phyloP scores from a whole-genome alignment of 2,888 invertebrate genomes.

The Pseudolycoriella hygida region DNA sequence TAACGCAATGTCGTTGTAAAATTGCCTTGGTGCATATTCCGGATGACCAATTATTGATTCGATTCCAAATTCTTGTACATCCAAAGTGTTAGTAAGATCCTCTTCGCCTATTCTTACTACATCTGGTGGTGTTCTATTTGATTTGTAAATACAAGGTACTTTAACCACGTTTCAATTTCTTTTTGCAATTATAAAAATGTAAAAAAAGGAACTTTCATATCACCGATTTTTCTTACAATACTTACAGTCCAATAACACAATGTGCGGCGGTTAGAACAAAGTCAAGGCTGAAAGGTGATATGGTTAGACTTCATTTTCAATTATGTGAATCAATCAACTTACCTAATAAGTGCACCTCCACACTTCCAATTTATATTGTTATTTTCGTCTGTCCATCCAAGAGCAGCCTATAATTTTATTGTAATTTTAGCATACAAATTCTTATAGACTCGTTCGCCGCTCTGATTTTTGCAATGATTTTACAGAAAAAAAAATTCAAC shows the following conservation, averaged over 20 bases:
- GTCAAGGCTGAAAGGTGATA: neutral
- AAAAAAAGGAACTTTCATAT: neutral
- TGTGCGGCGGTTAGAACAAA: constrained; percentile 25
- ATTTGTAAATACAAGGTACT: too few species aligned
- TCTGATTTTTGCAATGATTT: too few species aligned
- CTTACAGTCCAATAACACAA: constrained; percentile 15
- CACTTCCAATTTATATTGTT: constrained; percentile 20
- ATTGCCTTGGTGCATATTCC: constrained; percentile 31
- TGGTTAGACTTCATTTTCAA: too few species aligned
- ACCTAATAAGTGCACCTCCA: constrained; percentile 25
- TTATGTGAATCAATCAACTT: constrained; percentile 8
- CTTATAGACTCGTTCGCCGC: too few species aligned
- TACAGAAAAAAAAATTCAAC: too few species aligned
- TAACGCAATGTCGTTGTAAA: constrained; percentile 50
- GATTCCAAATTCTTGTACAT: constrained; percentile 5
- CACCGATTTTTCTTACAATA: neutral
- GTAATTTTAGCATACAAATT: too few species aligned
- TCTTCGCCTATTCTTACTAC: constrained; percentile 17
- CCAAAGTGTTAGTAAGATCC: constrained; percentile 12
- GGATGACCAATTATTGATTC: constrained; percentile 31
- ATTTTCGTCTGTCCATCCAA: constrained; percentile 16
- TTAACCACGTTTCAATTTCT: too few species aligned
- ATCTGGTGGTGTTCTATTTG: constrained; percentile 6
- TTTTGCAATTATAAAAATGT: too few species aligned
- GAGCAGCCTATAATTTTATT: constrained; percentile 15